A percentile compares a stretch with the other conserved stretches of the same genome.
Conservation (phyloP, 2,113 vertebrate genomes). For the Podarcis muralis region DNA sequence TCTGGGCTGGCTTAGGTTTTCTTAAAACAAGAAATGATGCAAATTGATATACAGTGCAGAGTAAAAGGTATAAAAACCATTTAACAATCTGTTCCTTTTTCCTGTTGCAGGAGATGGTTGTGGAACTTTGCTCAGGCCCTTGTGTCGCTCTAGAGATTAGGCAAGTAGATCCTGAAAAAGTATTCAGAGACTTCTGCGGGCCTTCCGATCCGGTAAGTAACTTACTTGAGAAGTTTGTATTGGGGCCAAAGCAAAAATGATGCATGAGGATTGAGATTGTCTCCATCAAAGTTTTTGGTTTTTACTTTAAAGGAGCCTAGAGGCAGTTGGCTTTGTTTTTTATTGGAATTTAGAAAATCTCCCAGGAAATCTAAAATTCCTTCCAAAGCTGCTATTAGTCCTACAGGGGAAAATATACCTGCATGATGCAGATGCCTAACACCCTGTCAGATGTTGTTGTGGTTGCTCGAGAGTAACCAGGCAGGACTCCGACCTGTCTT, state of each 20-base stretch:
- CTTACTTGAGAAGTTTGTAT: constrained; percentile 20
- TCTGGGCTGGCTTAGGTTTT: background rate
- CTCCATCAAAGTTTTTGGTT: background rate
- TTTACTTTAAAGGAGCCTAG: background rate
- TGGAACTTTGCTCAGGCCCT: constrained; percentile 89
- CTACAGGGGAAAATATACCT: background rate
- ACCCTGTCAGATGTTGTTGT: too few species aligned
- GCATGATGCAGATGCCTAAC: background rate
- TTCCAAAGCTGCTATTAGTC: too few species aligned
- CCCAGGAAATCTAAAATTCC: background rate
- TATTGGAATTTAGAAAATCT: too few species aligned
- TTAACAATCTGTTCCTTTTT: constrained; percentile 11
- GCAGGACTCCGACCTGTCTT: too few species aligned
- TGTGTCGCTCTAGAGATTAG: constrained; percentile 91
- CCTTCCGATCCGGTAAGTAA: constrained; percentile 94
- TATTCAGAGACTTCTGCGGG: constrained; percentile 92
- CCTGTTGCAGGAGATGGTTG: constrained; percentile 85
- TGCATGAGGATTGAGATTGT: background rate
- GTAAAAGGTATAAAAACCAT: background rate
- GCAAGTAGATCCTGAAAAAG: constrained; percentile 74
- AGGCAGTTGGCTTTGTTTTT: background rate
- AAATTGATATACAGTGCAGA: background rate
- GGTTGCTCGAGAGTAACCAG: too few species aligned
- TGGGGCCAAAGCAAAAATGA: background rate
- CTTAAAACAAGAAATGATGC: background rate